These are phyloP conservation scores for Pelusios castaneus DNA, from an alignment of 2,113 vertebrate genomes.

Conservation along the genomic window DNA sequence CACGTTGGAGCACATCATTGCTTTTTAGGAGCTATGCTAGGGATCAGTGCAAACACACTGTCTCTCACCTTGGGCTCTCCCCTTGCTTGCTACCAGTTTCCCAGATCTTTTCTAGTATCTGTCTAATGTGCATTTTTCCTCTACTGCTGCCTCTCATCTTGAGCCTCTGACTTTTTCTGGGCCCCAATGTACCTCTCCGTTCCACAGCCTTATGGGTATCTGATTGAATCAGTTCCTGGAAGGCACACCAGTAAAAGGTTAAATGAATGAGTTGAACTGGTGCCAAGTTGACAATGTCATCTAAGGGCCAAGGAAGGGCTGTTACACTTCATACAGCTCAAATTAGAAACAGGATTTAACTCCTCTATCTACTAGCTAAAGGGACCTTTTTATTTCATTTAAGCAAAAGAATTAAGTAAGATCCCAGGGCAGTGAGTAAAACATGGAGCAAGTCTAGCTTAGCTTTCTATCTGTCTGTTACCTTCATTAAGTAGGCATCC, in stretches of 20 bases:
- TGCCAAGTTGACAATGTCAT: background rate
- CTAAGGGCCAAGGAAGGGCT: background rate
- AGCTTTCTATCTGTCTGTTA: background rate
- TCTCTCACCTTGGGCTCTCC: too few relatives aligned
- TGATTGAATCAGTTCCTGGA: background rate
- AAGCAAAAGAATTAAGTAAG: background rate
- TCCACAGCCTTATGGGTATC: background rate
- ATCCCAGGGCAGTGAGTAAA: background rate
- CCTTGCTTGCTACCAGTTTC: too few relatives aligned
- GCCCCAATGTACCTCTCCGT: background rate
- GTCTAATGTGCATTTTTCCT: too few relatives aligned
- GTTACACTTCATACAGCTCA: background rate
- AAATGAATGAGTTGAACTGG: background rate
- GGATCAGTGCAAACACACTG: too few relatives aligned
- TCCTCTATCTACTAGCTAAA: background rate
- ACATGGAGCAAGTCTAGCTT: background rate
- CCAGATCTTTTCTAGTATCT: too few relatives aligned
- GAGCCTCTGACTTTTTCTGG: background rate
- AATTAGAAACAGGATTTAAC: background rate
- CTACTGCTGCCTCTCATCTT: too few relatives aligned
- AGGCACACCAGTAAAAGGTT: background rate
- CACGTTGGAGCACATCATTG: too few relatives aligned
- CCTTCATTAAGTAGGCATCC: slow-evolving; percentile 42
- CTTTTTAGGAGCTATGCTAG: too few relatives aligned
- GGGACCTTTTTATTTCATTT: background rate